Conservation (phyloP, 2,888 invertebrate species). For the Drosophila niveifrons region DNA sequence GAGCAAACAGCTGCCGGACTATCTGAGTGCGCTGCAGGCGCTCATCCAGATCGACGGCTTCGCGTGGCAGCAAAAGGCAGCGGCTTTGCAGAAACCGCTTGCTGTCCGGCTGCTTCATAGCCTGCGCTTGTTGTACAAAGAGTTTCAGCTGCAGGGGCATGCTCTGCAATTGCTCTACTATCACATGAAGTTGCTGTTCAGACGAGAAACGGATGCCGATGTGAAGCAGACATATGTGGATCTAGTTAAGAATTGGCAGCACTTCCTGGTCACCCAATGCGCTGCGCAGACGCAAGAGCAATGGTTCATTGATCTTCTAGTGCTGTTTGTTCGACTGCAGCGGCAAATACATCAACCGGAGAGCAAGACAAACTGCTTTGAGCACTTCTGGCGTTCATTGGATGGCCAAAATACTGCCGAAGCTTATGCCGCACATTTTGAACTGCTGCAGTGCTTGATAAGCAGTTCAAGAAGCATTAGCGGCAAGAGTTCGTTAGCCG, state of each 20-base stretch:
- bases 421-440: constrained; percentile 62
- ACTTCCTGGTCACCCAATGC: constrained; percentile 63
- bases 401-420: constrained; percentile 39
- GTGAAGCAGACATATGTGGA: constrained; percentile 63
- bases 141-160: constrained; percentile 55
- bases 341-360: constrained; percentile 56
- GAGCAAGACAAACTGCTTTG: constrained; percentile 44
- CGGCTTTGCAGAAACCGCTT: constrained; percentile 35
- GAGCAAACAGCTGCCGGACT: constrained; percentile 50
- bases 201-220: constrained; percentile 39
- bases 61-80: constrained; percentile 36
- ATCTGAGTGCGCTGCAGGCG: constrained; percentile 56
- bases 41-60: constrained; percentile 65
- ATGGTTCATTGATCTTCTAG: constrained; percentile 78
- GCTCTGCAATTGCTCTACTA: constrained; percentile 74
- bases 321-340: constrained; percentile 61
- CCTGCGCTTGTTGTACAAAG: constrained; percentile 67
- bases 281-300: constrained; percentile 42
- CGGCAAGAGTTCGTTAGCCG: constrained; percentile 58
- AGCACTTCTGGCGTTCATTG: constrained; percentile 67
- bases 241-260: constrained; percentile 59
- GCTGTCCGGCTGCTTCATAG: constrained; percentile 65
- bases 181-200: constrained; percentile 72
- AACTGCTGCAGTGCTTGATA: constrained; percentile 66
- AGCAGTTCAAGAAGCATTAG: constrained; percentile 61